phyloP scores from a whole-genome alignment of 2,113 vertebrate species.

The Hippopotamus amphibius region DNA sequence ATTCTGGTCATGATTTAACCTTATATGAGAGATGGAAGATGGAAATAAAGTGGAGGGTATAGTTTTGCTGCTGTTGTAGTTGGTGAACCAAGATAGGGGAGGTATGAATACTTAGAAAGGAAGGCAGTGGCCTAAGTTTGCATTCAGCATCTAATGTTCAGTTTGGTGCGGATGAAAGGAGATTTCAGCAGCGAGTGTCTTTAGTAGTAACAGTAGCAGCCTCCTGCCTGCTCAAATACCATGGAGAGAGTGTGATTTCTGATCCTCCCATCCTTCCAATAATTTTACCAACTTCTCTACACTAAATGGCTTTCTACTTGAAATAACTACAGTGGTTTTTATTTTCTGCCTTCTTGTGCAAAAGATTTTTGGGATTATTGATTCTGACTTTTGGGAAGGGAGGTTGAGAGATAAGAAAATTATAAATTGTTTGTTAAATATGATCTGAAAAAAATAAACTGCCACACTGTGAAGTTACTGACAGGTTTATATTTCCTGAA shows the following conservation, averaged over 20 bases:
- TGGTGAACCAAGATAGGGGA: neutral
- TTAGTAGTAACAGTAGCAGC: neutral
- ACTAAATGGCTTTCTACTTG: neutral
- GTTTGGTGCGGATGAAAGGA: neutral
- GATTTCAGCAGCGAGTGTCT: neutral
- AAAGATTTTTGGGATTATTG: neutral
- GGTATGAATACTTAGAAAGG: neutral
- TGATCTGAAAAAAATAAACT: neutral
- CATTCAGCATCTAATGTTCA: neutral
- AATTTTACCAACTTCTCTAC: neutral
- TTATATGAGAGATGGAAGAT: neutral
- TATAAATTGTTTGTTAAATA: neutral
- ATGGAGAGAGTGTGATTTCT: neutral
- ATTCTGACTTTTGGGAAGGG: neutral
- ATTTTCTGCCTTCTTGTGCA: neutral
- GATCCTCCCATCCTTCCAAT: neutral
- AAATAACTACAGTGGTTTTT: neutral
- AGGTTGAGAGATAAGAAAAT: neutral
- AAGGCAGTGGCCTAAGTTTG: neutral
- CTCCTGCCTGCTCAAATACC: neutral
- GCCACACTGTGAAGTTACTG: neutral
- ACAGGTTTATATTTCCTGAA: neutral
- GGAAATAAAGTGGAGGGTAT: neutral
- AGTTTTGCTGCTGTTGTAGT: neutral
- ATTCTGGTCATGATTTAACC: neutral